Percentiles rank a stretch among this genome's conserved stretches.
phyloP scores from a whole-genome alignment of 2,888 invertebrate species.

The Caenorhabditis virilis region DNA sequence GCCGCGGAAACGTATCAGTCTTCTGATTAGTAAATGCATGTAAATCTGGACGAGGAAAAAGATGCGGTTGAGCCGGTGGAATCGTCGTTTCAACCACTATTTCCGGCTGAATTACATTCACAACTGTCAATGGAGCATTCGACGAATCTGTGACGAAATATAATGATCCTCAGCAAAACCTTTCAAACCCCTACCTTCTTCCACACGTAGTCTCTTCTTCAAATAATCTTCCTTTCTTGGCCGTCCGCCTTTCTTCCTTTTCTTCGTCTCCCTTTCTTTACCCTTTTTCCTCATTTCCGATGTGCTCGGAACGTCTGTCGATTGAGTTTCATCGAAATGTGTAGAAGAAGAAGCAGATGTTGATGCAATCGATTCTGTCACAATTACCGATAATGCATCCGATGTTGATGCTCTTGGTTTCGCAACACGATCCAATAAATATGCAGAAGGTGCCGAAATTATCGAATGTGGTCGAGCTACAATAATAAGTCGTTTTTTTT shows the following conservation, averaged over 20 bases:
- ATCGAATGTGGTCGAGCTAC: not conserved
- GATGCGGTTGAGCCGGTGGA: not conserved
- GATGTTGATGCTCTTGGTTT: not conserved
- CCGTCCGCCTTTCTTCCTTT: no score
- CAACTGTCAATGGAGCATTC: no score
- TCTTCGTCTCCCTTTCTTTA: no score
- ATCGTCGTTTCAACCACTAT: not conserved
- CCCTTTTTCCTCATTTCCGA: not conserved
- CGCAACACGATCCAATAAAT: not conserved
- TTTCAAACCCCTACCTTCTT: no score
- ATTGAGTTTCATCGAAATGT: not conserved
- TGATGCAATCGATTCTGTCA: not conserved
- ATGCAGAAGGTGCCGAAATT: not conserved
- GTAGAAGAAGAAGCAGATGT: not conserved
- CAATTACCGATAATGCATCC: not conserved
- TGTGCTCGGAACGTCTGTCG: not conserved
- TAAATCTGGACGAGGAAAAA: constrained; percentile 5
- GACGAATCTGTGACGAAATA: no score
- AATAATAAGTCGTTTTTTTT: no score
- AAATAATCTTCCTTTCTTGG: not conserved
- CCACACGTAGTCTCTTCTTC: no score
- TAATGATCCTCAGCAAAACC: no score
- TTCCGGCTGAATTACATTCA: no score
- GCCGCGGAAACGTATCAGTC: no score
- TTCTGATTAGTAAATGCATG: not conserved